phyloP scores from a whole-genome alignment of 2,797 vertebrate species.

The Pteronotus mesoamericanus region DNA sequence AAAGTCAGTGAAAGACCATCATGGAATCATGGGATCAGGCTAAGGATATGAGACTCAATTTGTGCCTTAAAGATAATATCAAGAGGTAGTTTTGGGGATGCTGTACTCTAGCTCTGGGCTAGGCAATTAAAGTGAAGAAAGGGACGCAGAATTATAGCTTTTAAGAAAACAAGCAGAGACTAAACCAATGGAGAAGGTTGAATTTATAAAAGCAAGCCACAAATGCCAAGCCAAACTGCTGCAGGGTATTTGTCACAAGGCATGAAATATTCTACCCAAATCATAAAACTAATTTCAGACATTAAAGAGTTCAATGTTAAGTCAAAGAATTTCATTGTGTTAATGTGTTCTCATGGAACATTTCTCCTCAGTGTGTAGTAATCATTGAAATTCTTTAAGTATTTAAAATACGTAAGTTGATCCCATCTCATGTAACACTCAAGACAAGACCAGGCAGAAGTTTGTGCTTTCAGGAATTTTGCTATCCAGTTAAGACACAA shows the following conservation, averaged over 20 bases:
- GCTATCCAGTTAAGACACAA: background rate
- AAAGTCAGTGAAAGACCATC: background rate
- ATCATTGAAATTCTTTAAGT: background rate
- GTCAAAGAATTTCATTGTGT: background rate
- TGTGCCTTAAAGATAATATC: background rate
- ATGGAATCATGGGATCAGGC: background rate
- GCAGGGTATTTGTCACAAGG: background rate
- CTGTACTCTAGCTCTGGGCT: background rate
- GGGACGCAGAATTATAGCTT: background rate
- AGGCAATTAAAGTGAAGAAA: background rate
- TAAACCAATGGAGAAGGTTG: background rate
- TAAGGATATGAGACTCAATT: background rate
- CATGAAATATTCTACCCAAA: background rate
- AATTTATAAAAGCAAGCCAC: background rate
- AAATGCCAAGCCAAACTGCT: background rate
- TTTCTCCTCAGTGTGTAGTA: background rate
- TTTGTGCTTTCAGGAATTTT: background rate
- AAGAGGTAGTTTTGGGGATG: background rate
- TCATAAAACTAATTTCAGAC: background rate
- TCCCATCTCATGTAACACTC: background rate
- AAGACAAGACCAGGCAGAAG: background rate
- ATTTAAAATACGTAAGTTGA: background rate
- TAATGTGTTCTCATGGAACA: background rate
- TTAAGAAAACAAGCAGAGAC: background rate
- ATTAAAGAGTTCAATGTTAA: background rate